A percentile compares a stretch with the other conserved stretches of the same genome.
Evolutionary conservation across 1,140 invertebrate species (phyloP).

Genomic region (Chironomus tepperi): DNA sequence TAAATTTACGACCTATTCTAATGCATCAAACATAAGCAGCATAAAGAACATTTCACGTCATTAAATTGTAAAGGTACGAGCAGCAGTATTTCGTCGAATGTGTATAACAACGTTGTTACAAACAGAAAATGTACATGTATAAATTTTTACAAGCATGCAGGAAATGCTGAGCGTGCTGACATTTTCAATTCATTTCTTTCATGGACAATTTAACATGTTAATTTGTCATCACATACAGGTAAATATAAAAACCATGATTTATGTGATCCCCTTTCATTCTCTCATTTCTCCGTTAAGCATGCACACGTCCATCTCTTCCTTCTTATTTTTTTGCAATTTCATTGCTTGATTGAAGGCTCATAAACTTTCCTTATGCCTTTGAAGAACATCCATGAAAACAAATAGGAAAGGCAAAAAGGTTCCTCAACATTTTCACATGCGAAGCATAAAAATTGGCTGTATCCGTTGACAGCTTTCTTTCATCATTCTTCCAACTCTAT

Average conservation of each 20-base stretch:
- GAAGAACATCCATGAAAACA: too few relatives aligned
- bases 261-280: too few relatives aligned
- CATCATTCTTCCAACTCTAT: background rate
- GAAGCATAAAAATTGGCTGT: conserved; percentile 4
- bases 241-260: background rate
- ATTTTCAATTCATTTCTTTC: background rate
- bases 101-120: background rate
- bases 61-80: too few relatives aligned
- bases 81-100: background rate
- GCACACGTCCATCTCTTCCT: too few relatives aligned
- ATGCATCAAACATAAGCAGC: too few relatives aligned
- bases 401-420: background rate
- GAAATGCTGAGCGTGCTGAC: too few relatives aligned
- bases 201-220: conserved; percentile 1
- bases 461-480: background rate
- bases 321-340: too few relatives aligned
- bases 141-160: background rate
- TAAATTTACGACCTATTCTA: too few relatives aligned
- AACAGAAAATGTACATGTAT: background rate
- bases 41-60: too few relatives aligned
- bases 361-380: too few relatives aligned
- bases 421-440: background rate
- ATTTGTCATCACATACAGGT: conserved; percentile 9
- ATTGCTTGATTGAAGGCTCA: too few relatives aligned
- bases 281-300: too few relatives aligned